Percentiles rank a stretch among this genome's conserved stretches.
These are phyloP conservation scores for Dicerorhinus sumatrensis DNA, from an alignment of 2,113 vertebrate species.

Conservation along the genomic window DNA sequence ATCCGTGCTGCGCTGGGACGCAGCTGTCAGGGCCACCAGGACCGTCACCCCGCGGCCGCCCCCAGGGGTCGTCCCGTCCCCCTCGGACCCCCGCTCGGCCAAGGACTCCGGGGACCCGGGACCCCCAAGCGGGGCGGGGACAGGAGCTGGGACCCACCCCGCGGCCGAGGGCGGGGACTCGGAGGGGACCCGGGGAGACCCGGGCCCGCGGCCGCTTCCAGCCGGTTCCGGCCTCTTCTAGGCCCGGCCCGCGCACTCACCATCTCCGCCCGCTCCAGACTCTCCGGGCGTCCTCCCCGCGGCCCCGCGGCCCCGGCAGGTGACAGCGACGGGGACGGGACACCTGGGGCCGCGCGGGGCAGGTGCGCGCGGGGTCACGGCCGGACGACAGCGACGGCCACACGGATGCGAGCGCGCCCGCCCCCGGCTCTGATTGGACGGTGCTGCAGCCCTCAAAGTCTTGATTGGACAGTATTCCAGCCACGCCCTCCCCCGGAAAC, in stretches of 20 bases:
- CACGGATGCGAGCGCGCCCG: rapidly evolving
- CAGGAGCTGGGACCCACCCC: background rate
- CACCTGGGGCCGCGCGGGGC: rapidly evolving
- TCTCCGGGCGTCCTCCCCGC: background rate
- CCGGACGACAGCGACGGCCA: background rate
- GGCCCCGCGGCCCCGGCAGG: too few species aligned
- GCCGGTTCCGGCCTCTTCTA: background rate
- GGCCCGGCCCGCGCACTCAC: background rate
- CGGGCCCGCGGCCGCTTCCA: background rate
- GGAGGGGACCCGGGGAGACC: background rate
- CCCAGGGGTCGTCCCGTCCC: too few species aligned
- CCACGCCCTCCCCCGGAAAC: too few species aligned
- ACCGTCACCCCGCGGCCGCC: too few species aligned
- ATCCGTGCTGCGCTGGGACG: too few species aligned
- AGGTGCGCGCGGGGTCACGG: rapidly evolving
- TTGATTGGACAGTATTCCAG: too few species aligned
- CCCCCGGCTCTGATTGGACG: background rate
- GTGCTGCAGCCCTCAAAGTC: too few species aligned
- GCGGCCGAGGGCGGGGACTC: background rate
- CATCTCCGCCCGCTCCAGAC: background rate
- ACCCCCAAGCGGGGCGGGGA: too few species aligned
- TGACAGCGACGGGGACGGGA: background rate
- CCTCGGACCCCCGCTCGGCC: too few species aligned
- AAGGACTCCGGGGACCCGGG: too few species aligned
- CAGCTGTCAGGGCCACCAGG: too few species aligned